These are phyloP conservation scores for Ctenicera cuprea DNA, from an alignment of 2,888 invertebrate species.

Conservation along the genomic window DNA sequence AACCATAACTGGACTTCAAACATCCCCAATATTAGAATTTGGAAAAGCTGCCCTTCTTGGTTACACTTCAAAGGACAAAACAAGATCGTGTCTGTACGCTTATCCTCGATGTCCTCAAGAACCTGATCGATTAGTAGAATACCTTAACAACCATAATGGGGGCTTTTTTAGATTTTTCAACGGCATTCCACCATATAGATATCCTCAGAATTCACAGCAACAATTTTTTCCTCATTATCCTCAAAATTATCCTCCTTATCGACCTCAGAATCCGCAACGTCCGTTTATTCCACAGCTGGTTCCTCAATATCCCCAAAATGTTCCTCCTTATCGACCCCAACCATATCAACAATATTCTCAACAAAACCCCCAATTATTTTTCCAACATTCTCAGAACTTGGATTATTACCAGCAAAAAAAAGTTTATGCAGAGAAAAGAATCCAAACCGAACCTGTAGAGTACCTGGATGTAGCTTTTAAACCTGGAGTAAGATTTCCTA, in stretches of 20 bases:
- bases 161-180: constrained; percentile 89
- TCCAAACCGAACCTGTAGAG: constrained; percentile 28
- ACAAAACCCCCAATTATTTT: neutral
- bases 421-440: constrained; percentile 10
- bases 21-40: constrained; percentile 83
- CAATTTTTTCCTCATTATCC: constrained; percentile 5
- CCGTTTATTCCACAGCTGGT: neutral
- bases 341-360: neutral
- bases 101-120: constrained; percentile 86
- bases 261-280: neutral
- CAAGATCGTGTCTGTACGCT: constrained; percentile 77
- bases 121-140: constrained; percentile 82
- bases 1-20: constrained; percentile 74
- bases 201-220: constrained; percentile 55
- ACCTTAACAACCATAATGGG: constrained; percentile 90
- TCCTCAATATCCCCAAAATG: constrained; percentile 25
- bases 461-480: neutral
- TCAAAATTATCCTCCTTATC: neutral
- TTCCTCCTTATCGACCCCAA: neutral
- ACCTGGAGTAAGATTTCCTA: constrained; percentile 51
- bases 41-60: constrained; percentile 86
- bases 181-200: constrained; percentile 71
- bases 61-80: constrained; percentile 79
- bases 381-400: neutral
- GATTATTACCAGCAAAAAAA: neutral